Evolutionary conservation across 2,113 vertebrate species (phyloP).

Genomic region (Myxocyprinus asiaticus): DNA sequence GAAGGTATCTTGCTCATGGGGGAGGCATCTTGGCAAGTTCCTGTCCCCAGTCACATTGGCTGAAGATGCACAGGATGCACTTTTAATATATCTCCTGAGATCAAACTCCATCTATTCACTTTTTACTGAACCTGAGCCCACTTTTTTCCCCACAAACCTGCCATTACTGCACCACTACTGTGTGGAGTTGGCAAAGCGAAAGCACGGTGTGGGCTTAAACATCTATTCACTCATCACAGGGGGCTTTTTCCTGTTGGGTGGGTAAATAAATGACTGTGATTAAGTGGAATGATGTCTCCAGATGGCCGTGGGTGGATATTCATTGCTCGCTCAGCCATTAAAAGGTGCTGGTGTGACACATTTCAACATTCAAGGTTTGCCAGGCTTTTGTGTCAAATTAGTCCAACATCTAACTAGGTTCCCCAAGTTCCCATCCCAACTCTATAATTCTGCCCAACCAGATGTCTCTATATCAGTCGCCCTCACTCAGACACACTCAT

Average conservation of each 20-base stretch:
- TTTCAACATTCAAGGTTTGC: background rate
- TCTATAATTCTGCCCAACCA: no score
- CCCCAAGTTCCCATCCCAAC: background rate
- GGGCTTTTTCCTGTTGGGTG: background rate
- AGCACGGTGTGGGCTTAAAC: conserved; percentile 9
- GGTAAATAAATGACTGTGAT: conserved; percentile 37
- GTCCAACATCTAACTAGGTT: background rate
- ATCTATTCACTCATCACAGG: conserved; percentile 12
- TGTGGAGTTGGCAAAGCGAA: background rate
- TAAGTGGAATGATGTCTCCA: conserved; percentile 18
- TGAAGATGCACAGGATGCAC: conserved; percentile 16
- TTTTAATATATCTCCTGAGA: background rate
- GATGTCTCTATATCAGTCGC: no score
- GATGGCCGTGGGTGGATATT: background rate
- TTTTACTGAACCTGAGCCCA: background rate
- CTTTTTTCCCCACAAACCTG: background rate
- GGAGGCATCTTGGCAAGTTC: background rate
- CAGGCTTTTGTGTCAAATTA: conserved; percentile 24
- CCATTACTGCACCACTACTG: background rate
- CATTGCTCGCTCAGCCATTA: background rate
- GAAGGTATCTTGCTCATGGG: background rate
- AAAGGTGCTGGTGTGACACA: background rate
- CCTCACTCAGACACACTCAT: background rate
- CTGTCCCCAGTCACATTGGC: conserved; percentile 12
- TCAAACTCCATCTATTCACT: background rate